A percentile compares a stretch with the other conserved stretches of the same genome.
Evolutionary conservation across 2,113 vertebrate species (phyloP).

Genomic region (Arenaria interpres): DNA sequence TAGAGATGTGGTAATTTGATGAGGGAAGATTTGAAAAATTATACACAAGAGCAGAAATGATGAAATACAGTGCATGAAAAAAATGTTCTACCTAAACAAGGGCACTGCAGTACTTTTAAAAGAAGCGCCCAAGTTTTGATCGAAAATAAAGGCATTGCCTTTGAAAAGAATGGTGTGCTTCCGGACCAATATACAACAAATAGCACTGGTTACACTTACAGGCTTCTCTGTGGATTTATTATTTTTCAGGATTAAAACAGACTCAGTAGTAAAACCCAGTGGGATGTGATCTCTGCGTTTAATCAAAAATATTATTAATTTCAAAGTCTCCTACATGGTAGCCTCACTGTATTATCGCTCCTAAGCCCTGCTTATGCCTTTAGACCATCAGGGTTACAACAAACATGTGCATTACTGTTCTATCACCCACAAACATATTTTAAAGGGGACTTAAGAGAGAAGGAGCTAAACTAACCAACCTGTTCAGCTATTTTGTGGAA

Average conservation of each 20-base stretch:
- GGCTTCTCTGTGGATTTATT: neutral
- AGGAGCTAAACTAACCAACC: neutral
- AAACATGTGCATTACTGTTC: neutral
- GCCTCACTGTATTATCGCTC: neutral
- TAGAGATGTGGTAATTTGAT: slow-evolving; percentile 17
- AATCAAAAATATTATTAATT: neutral
- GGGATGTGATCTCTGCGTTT: neutral
- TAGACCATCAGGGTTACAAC: neutral
- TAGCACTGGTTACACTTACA: neutral
- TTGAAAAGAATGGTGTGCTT: neutral
- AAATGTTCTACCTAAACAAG: neutral
- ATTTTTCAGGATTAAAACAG: neutral
- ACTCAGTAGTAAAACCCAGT: neutral
- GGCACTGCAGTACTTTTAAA: neutral
- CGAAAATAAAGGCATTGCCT: neutral
- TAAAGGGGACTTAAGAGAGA: neutral
- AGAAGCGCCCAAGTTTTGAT: neutral
- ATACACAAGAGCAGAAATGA: neutral
- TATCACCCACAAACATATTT: neutral
- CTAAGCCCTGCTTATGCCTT: neutral
- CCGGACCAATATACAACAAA: neutral
- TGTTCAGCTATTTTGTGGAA: neutral
- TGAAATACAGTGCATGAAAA: neutral
- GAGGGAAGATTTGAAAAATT: neutral
- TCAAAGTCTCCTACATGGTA: neutral